Evolutionary conservation across 2,113 vertebrate genomes (phyloP), one percentile per base, ranked within the genome.

Genomic region (Pelvicachromis taeniatus): DNA sequence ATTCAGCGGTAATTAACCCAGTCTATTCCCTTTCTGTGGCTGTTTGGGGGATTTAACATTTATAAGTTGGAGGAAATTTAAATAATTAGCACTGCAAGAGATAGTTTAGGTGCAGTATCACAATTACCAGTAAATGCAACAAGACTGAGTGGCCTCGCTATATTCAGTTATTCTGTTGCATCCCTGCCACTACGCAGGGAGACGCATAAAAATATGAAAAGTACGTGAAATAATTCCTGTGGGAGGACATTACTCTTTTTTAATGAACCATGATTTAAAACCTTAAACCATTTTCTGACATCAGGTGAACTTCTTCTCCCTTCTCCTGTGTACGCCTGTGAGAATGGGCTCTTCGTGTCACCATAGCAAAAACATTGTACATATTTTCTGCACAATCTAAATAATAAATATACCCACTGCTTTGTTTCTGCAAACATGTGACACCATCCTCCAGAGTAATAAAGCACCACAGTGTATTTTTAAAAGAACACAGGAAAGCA

Each of bases 41-140:
- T 31, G 42, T 31, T 75, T 50, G 52, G 70, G 4, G 29, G 45
- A 52, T 5, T 52, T 29, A 33, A 33, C 16, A 50, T 31, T 75
- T 75, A 16, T 50, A 75, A 50, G 42, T 23, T 19, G 23, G 48
- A 29, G 68, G 42, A 73, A 73, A 48, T 73, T 29, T 29, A 73
- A 48, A 73, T 29, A 48, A 48, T 48, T 48, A 48, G 42, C 42
- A 73, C 2, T 29, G 26, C 26, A 70, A 45, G 65, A 16, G 65
- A 29, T 12, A 29, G 23, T 73, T 48, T 73, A 29, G 0, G 42
- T 19, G 14, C 42, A 48, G 5, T 73, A 48, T 48, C 42, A 73
- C 14, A 48, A 45, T 19, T 73, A 23, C 42, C 45, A 73, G 5
- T 48, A 73, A 73, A 29, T 26, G 23, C 65, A 48, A 17, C 23